These are phyloP conservation scores for Nowickia ferox DNA, from an alignment of 2,888 invertebrate genomes.

Conservation along the genomic window DNA sequence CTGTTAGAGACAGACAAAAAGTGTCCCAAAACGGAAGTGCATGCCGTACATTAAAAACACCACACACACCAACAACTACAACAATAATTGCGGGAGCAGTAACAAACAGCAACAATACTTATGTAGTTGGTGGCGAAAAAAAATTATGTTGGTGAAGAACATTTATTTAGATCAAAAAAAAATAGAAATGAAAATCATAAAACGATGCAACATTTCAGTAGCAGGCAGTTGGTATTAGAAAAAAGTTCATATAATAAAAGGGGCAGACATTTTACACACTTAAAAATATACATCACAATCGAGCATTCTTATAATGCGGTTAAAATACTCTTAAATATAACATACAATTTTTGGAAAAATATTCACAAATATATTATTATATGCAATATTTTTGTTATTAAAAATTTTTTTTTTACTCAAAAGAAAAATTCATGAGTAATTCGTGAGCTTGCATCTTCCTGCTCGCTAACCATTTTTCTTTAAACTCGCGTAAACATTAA, in stretches of 20 bases:
- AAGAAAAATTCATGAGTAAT: too few species aligned
- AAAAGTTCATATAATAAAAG: background rate
- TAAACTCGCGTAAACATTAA: too few species aligned
- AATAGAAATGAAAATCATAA: slow-evolving; percentile 39
- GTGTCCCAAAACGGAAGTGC: slow-evolving; percentile 53
- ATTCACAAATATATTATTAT: too few species aligned
- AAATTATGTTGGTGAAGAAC: slow-evolving; percentile 7
- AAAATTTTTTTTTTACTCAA: too few species aligned
- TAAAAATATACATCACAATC: too few species aligned
- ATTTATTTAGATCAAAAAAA: slow-evolving; percentile 3
- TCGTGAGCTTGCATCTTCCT: too few species aligned
- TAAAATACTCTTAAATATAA: too few species aligned
- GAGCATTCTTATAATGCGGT: too few species aligned
- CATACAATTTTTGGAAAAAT: too few species aligned
- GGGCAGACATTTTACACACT: background rate
- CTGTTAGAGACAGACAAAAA: slow-evolving; percentile 51
- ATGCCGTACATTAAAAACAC: slow-evolving; percentile 54
- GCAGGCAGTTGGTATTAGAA: slow-evolving; percentile 7
- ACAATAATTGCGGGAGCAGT: slow-evolving; percentile 12
- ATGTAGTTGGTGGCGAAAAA: background rate
- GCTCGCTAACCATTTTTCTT: too few species aligned
- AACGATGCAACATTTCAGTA: slow-evolving; percentile 28
- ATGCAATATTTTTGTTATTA: too few species aligned
- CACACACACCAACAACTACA: slow-evolving; percentile 49
- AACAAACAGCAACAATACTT: slow-evolving; percentile 17